Percentiles rank a stretch among this genome's conserved stretches.
Evolutionary conservation across 1,140 invertebrate genomes (phyloP).

Genomic region (Drepana arcuata): DNA sequence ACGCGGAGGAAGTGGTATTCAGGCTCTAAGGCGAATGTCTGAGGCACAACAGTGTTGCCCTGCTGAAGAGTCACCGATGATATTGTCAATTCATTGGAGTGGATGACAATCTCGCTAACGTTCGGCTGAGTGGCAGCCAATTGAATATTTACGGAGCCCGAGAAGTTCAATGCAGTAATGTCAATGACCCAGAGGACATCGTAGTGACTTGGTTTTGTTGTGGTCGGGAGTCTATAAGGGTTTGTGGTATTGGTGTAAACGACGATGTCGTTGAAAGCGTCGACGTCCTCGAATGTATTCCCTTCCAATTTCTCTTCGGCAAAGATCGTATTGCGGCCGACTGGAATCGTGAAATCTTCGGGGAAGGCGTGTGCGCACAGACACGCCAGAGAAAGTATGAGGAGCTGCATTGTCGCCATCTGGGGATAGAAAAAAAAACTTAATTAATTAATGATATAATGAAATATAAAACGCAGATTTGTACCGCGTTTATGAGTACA

Average conservation of each 20-base stretch:
- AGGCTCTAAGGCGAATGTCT: slow-evolving; percentile 4
- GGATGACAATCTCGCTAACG: slow-evolving; percentile 74
- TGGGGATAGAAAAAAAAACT: slow-evolving; percentile 19
- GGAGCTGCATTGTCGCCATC: slow-evolving; percentile 46
- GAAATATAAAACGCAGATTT: too few species aligned
- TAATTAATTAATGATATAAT: too few species aligned
- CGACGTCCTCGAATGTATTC: slow-evolving; percentile 36
- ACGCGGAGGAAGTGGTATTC: slow-evolving; percentile 34
- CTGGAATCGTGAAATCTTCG: slow-evolving; percentile 6
- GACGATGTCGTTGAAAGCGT: slow-evolving; percentile 5
- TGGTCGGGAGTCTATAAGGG: slow-evolving; percentile 73
- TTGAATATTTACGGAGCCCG: slow-evolving; percentile 74
- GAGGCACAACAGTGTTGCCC: slow-evolving; percentile 17
- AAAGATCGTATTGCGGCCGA: slow-evolving; percentile 39
- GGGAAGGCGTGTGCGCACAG: slow-evolving; percentile 20
- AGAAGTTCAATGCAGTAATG: slow-evolving; percentile 54
- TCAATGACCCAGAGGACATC: slow-evolving; percentile 39
- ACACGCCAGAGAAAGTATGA: slow-evolving; percentile 23
- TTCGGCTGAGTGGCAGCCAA: slow-evolving; percentile 34
- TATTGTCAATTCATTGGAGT: slow-evolving; percentile 73
- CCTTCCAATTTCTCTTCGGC: slow-evolving; percentile 39
- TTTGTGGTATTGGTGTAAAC: background rate
- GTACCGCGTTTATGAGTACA: too few species aligned
- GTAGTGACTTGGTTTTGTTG: slow-evolving; percentile 75
- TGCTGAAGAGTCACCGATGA: slow-evolving; percentile 28